Evolutionary conservation across 1,140 invertebrate species (phyloP), one percentile per base, ranked within the genome.

Genomic region (Diuraphis noxia): DNA sequence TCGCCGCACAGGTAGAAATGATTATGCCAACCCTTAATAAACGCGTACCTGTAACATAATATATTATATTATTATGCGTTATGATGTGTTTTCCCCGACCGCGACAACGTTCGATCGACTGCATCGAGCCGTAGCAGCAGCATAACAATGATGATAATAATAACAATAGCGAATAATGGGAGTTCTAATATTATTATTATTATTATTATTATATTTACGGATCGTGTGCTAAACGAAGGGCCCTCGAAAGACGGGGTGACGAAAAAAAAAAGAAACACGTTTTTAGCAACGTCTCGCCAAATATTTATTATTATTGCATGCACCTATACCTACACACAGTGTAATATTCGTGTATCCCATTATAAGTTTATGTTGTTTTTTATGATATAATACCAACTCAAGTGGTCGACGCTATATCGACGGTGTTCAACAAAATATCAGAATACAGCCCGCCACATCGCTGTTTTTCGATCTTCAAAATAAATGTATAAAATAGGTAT

Each of bases 401-500:
- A 52, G 43, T 46, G 10, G 1, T 19, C 8, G 5, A 72, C n/a
- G 56, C 3, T 72, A 17, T n/a, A 72, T 72, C 4, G 0, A n/a
- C 3, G 56, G 17, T 49, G 46, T 46, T 30, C 30, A 30, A 17
- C 17, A n/a, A n/a, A n/a, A n/a, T n/a, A 63, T 63, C 30, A 6
- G 9, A 10, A 3, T 3, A 13, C 30, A 9, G 30, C 3, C 0
- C 4, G 30, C n/a, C 13, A 3, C 30, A n/a, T 0, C 10, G 30
- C 56, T n/a, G 10, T n/a, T 63, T 63, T 5, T 5, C 30, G 13
- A 72, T n/a, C 34, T 72, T 72, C 5, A n/a, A 72, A 63, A 63
- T 30, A n/a, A n/a, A n/a, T 30, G 7, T 30, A 34, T 72, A 72
- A 63, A 52, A 72, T 1, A 23, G 17, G 23, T 23, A n/a, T n/a